A percentile compares a stretch with the other conserved stretches of the same genome.
Conservation (phyloP, 2,797 vertebrate genomes). For the Craterocephalus amniculus region DNA sequence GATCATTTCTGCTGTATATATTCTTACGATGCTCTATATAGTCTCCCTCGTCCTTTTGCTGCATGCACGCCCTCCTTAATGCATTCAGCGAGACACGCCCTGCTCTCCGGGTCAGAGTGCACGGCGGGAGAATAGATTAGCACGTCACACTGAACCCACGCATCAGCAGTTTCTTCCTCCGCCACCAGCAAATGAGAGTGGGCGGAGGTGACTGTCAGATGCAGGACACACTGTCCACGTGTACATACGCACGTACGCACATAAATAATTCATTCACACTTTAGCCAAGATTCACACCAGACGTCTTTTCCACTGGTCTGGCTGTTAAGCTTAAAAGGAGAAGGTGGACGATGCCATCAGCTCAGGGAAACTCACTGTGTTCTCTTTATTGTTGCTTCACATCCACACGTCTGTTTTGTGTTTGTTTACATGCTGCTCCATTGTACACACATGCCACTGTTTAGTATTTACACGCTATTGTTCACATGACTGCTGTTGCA, state of each 20-base stretch:
- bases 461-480: constrained; percentile 34
- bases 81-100: constrained; percentile 26
- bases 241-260: constrained; percentile 8
- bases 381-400: constrained; percentile 23
- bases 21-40: not conserved
- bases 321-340: constrained; percentile 1
- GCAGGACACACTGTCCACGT: constrained; percentile 18
- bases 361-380: constrained; percentile 30
- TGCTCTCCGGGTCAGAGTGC: constrained; percentile 51
- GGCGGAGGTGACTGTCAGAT: constrained; percentile 28
- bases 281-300: constrained; percentile 10
- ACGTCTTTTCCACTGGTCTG: constrained; percentile 5
- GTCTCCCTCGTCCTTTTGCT: not conserved
- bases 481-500: constrained; percentile 17
- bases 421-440: constrained; percentile 13
- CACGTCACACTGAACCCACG: constrained; percentile 37
- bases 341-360: constrained; percentile 38
- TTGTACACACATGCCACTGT: constrained; percentile 37
- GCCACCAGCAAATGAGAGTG: constrained; percentile 31
- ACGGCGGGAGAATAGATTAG: constrained; percentile 63
- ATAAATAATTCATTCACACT: constrained; percentile 53
- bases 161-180: constrained; percentile 62
- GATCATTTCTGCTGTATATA: not conserved
- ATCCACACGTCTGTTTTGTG: constrained; percentile 17
- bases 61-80: constrained; percentile 4